phyloP scores from a whole-genome alignment of 2,113 vertebrate genomes.

The Ia io region DNA sequence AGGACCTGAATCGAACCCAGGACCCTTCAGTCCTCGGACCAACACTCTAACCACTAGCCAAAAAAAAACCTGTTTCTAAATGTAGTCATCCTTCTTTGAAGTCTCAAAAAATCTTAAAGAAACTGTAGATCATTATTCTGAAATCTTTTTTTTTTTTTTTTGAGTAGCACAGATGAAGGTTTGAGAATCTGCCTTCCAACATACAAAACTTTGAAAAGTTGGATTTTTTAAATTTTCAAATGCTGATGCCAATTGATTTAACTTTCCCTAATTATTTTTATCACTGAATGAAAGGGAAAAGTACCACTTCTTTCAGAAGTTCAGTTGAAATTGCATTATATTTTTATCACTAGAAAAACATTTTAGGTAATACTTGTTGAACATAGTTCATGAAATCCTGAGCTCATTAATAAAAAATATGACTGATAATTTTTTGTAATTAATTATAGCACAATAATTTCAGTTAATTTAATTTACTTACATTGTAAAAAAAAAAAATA shows the following conservation, averaged over 20 bases:
- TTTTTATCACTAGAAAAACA: neutral
- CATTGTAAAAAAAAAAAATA: neutral
- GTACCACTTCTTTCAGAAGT: slow-evolving; percentile 28
- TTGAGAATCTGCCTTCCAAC: neutral
- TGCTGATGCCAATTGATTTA: neutral
- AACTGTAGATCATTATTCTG: neutral
- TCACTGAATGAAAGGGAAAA: slow-evolving; percentile 24
- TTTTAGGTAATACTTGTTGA: slow-evolving; percentile 10
- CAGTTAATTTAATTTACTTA: slow-evolving; percentile 40
- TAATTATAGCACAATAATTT: slow-evolving; percentile 25
- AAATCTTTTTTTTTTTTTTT: neutral
- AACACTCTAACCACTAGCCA: too few relatives aligned
- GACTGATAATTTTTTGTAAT: neutral
- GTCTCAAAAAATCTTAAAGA: neutral
- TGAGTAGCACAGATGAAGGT: neutral
- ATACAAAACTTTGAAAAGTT: slow-evolving; percentile 20
- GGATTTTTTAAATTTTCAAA: slow-evolving; percentile 3
- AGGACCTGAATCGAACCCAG: too few relatives aligned
- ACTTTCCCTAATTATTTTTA: slow-evolving; percentile 17
- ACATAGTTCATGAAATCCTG: slow-evolving; percentile 17
- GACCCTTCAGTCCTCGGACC: too few relatives aligned
- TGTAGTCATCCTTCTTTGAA: slow-evolving; percentile 2
- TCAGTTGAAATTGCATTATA: neutral
- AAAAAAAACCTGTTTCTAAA: neutral
- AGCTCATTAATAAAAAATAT: neutral